phyloP scores from a whole-genome alignment of 2,797 vertebrate species.

The Microctenopoma steveboyesi region DNA sequence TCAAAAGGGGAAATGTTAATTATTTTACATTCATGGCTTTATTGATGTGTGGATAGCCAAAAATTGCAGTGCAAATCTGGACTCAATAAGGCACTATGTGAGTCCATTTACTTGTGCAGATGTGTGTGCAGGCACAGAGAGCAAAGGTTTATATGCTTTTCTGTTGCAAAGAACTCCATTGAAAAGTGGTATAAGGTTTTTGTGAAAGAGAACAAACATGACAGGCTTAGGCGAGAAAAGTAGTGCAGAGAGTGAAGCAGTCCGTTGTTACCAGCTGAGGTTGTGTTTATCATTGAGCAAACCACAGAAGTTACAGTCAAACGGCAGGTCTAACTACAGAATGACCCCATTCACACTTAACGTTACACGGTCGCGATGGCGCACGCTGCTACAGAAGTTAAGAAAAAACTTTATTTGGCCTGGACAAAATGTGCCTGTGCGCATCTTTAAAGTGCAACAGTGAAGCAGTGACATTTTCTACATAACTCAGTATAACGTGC shows the following conservation, averaged over 20 bases:
- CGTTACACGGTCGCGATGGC: conserved; percentile 7
- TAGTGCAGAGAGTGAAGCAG: conserved; percentile 57
- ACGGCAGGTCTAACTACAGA: conserved; percentile 57
- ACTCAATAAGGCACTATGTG: conserved; percentile 65
- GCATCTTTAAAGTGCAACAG: conserved; percentile 30
- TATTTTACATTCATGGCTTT: conserved; percentile 76
- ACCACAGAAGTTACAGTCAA: conserved; percentile 59
- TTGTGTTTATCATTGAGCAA: conserved; percentile 70
- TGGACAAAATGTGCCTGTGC: conserved; percentile 27
- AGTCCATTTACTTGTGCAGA: conserved; percentile 45
- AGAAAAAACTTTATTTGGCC: conserved; percentile 28
- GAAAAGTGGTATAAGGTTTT: conserved; percentile 63
- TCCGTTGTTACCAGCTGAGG: conserved; percentile 66
- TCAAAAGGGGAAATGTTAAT: conserved; percentile 75
- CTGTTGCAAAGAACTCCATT: conserved; percentile 58
- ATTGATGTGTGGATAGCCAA: conserved; percentile 73
- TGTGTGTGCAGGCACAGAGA: conserved; percentile 6
- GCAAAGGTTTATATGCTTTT: conserved; percentile 54
- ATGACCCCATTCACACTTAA: conserved; percentile 53
- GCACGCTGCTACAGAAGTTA: conserved; percentile 18
- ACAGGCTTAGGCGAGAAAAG: conserved; percentile 62
- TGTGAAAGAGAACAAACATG: conserved; percentile 54
- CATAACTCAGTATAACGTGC: conserved; percentile 42
- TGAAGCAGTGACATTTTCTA: conserved; percentile 53
- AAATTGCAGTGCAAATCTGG: conserved; percentile 72